Evolutionary conservation across 2,113 vertebrate species (phyloP).

Genomic region (Amphiprion percula): DNA sequence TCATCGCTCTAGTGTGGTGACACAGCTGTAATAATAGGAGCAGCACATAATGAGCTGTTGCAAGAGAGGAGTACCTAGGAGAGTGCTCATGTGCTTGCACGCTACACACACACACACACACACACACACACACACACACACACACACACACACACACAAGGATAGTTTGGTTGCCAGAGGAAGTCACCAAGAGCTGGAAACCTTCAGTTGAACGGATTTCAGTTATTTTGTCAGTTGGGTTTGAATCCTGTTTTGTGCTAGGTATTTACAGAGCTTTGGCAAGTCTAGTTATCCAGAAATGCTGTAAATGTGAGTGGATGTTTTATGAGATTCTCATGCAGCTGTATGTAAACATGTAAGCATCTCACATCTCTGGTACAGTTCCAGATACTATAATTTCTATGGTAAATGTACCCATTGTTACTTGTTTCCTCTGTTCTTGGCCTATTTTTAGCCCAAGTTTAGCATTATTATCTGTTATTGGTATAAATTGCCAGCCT

Average conservation of each 20-base stretch:
- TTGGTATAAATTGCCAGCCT: no score
- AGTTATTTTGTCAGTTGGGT: neutral
- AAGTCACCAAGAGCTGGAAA: conserved; percentile 16
- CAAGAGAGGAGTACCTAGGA: conserved; percentile 9
- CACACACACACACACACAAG: conserved; percentile 13
- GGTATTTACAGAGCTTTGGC: neutral
- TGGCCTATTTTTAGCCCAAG: no score
- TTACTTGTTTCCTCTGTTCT: no score
- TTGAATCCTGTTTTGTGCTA: conserved; percentile 7
- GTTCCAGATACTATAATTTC: no score
- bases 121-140: conserved; percentile 1
- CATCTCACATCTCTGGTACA: no score
- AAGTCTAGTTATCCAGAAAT: neutral
- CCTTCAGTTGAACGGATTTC: conserved; percentile 10
- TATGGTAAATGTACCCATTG: no score
- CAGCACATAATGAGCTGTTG: conserved; percentile 43
- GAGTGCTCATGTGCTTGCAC: neutral
- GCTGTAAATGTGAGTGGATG: no score
- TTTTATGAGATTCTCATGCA: no score
- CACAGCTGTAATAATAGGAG: conserved; percentile 38
- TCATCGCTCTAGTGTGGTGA: conserved; percentile 30
- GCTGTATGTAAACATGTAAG: no score
- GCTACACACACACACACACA: no score
- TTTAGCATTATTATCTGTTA: no score
- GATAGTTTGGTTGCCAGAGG: conserved; percentile 8